phyloP scores from a whole-genome alignment of 2,888 invertebrate species.

The Chymomyza procnemis region DNA sequence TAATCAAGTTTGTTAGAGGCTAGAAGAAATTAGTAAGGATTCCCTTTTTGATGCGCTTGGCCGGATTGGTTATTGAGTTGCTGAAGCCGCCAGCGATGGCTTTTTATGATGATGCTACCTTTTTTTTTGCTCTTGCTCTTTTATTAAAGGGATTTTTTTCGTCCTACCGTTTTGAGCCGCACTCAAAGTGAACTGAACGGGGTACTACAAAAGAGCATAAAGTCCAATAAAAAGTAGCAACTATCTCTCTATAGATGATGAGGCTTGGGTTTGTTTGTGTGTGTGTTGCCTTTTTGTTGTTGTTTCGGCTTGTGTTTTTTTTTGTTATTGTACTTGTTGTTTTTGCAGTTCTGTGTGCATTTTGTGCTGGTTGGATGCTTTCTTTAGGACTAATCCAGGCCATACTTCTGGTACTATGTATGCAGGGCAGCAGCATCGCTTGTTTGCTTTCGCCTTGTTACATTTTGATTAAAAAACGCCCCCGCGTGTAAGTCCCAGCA shows the following conservation, averaged over 20 bases:
- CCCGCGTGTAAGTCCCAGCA: slow-evolving; percentile 62
- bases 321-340: slow-evolving; percentile 23
- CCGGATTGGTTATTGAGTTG: slow-evolving; percentile 60
- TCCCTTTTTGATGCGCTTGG: slow-evolving; percentile 28
- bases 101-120: slow-evolving; percentile 55
- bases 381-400: slow-evolving; percentile 67
- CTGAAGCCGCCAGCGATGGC: slow-evolving; percentile 57
- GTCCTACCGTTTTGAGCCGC: not conserved
- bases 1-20: slow-evolving; percentile 52
- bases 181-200: slow-evolving; percentile 7
- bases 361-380: slow-evolving; percentile 29
- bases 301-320: slow-evolving; percentile 37
- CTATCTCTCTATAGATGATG: slow-evolving; percentile 60
- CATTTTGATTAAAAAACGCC: slow-evolving; percentile 72
- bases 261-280: slow-evolving; percentile 19
- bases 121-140: slow-evolving; percentile 28
- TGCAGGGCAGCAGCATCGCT: slow-evolving; percentile 28
- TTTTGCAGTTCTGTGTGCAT: slow-evolving; percentile 19
- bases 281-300: not conserved
- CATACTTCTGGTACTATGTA: slow-evolving; percentile 28
- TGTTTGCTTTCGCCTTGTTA: slow-evolving; percentile 73
- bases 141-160: slow-evolving; percentile 7
- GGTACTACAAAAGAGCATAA: slow-evolving; percentile 67
- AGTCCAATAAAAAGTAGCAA: slow-evolving; percentile 68
- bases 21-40: slow-evolving; percentile 57